Evolutionary conservation across 2,888 invertebrate genomes (phyloP), one percentile per base, ranked within the genome.

Genomic region (Drosophila neotestacea): DNA sequence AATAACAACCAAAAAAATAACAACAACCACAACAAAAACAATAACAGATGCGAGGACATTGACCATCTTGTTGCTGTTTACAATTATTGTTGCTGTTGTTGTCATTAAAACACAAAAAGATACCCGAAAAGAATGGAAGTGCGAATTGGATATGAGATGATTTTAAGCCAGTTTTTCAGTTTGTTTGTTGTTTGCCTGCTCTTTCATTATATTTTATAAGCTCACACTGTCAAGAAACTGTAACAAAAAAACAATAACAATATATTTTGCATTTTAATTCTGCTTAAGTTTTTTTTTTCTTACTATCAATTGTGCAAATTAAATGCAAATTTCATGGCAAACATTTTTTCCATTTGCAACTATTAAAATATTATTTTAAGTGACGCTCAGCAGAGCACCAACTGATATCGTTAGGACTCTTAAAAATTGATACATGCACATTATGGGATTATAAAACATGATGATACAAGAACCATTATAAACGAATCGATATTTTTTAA

Each of bases 11-110:
- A 54, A 39, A 7, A 30, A 32, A 32, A 38, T 7, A 46, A 44
- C 7, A 32, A 32, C 39, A 56, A 9, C 13, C 32, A 51, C 50
- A 51, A 32, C 9, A 56, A 47, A 39, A 56, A 44, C 44, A 54
- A 63, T 56, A 58, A 38, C 63, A 62, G 44, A 6, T 44, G 68
- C 52, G 79, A 75, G 74, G 79, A 79, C 88, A 77, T 88, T 89
- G 85, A 85, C 85, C 85, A 85, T 85, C 85, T 89, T 85, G 83
- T 89, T 85, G 73, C 70, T 73, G 72, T 76, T 73, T 52, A 61
- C 62, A 63, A 63, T 68, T 58, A 55, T 62, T 84, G 66, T 46
- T 84, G 66, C 52, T 65, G 65, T 50, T 65, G 50, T 58, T 73
- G 64, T 46, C 47, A 67, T 48, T 56, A 54, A 61, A 71, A 39